phyloP scores from a whole-genome alignment of 2,888 invertebrate species.

The Ephialtes manifestator region DNA sequence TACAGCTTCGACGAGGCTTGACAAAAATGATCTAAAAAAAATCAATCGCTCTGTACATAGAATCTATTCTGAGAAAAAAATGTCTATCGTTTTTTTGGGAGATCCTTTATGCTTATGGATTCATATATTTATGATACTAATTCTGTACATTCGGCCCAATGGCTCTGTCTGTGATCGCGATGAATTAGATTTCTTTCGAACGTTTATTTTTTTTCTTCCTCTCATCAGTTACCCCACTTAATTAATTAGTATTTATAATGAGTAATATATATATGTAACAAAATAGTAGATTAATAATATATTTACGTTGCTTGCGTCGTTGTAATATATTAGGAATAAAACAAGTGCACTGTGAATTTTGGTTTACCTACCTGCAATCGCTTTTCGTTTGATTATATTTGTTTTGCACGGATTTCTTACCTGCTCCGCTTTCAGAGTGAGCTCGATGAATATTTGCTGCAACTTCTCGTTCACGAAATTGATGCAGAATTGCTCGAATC shows the following conservation, averaged over 20 bases:
- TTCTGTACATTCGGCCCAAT: constrained; percentile 27
- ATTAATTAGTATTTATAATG: constrained; percentile 54
- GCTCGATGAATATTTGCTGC: constrained; percentile 91
- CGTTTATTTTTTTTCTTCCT: background rate
- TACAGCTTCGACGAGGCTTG: constrained; percentile 76
- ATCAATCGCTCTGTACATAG: constrained; percentile 30
- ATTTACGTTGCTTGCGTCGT: constrained; percentile 11
- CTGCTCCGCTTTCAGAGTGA: constrained; percentile 90
- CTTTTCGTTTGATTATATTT: background rate
- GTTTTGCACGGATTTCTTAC: constrained; percentile 82
- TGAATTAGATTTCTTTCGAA: constrained; percentile 35
- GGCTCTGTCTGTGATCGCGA: constrained; percentile 40
- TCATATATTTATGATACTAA: constrained; percentile 41
- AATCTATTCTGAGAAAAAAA: background rate
- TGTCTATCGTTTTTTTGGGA: constrained; percentile 10
- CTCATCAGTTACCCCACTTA: background rate
- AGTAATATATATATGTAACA: constrained; percentile 50
- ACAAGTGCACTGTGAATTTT: constrained; percentile 11
- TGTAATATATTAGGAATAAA: constrained; percentile 53
- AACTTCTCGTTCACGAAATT: constrained; percentile 91
- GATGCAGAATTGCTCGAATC: constrained; percentile 91
- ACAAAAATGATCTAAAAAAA: constrained; percentile 25
- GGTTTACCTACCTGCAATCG: background rate
- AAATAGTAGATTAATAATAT: constrained; percentile 12
- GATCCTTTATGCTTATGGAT: background rate